phyloP scores from a whole-genome alignment of 1,140 invertebrate species.

The Antheraea pernyi region DNA sequence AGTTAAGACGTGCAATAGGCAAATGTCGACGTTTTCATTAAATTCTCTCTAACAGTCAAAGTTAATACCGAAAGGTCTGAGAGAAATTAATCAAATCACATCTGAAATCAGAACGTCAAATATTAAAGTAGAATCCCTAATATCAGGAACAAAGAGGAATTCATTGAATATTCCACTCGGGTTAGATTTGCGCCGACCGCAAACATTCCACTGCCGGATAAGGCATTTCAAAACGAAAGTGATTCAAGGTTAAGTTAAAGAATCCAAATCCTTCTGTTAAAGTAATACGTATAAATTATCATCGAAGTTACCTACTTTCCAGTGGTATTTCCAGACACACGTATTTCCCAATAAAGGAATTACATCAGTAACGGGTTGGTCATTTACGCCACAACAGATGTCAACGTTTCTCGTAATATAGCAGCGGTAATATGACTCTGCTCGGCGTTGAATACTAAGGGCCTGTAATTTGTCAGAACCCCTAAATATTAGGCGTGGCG shows the following conservation, averaged over 20 bases:
- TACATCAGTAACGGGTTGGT: constrained; percentile 13
- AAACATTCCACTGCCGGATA: constrained; percentile 21
- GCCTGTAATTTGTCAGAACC: constrained; percentile 35
- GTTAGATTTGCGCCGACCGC: constrained; percentile 16
- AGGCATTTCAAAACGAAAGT: constrained; percentile 15
- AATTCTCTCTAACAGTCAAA: neutral
- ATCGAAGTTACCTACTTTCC: constrained; percentile 18
- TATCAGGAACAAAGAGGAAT: constrained; percentile 20
- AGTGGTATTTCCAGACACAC: neutral
- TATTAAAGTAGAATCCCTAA: constrained; percentile 16
- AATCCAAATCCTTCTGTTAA: constrained; percentile 20
- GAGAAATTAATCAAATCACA: constrained; percentile 1
- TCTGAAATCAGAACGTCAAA: constrained; percentile 13
- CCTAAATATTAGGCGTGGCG: constrained; percentile 28
- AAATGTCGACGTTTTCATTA: neutral
- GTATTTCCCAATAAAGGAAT: constrained; percentile 8
- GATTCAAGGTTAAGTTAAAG: constrained; percentile 16
- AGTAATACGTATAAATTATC: constrained; percentile 12
- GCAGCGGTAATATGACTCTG: constrained; percentile 11
- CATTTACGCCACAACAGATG: constrained; percentile 2
- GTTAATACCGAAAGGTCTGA: neutral
- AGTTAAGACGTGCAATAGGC: neutral
- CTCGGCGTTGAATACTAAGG: constrained; percentile 33
- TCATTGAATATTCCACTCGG: constrained; percentile 26
- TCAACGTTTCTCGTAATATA: constrained; percentile 16